These are phyloP conservation scores for Epizoanthus rinbou DNA, from an alignment of 92 coral and sea anemone species.

Conservation along the genomic window DNA sequence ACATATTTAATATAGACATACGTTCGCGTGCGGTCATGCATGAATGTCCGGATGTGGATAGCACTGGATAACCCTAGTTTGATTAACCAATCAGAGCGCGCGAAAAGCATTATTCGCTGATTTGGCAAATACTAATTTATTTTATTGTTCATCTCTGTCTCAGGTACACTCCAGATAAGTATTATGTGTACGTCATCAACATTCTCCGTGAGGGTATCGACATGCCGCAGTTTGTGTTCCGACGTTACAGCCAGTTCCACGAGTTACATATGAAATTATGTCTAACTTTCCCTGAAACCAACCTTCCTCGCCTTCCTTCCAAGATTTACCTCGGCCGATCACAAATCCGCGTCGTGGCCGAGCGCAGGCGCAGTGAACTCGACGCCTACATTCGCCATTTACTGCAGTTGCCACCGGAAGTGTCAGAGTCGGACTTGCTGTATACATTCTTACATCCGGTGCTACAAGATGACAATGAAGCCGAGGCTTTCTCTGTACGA, in stretches of 20 bases:
- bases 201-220: slow-evolving; percentile 73
- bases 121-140: neutral
- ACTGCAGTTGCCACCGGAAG: slow-evolving; percentile 79
- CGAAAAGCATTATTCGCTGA: too few relatives aligned
- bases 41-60: too few relatives aligned
- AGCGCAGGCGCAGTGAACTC: slow-evolving; percentile 89
- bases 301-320: slow-evolving; percentile 87
- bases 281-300: slow-evolving; percentile 79
- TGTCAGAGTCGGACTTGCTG: slow-evolving; percentile 80
- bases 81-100: too few relatives aligned
- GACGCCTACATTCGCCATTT: slow-evolving; percentile 84
- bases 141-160: neutral
- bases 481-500: slow-evolving; percentile 76
- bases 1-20: too few relatives aligned
- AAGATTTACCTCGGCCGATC: slow-evolving; percentile 96
- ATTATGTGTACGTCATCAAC: slow-evolving; percentile 92
- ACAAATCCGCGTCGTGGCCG: slow-evolving; percentile 98
- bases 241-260: slow-evolving; percentile 93
- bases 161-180: slow-evolving; percentile 86
- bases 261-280: slow-evolving; percentile 88
- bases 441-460: slow-evolving; percentile 92
- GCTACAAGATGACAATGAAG: slow-evolving; percentile 80
- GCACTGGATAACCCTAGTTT: too few relatives aligned
- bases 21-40: too few relatives aligned
- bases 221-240: slow-evolving; percentile 90